Percentiles rank a stretch among this genome's conserved stretches.
These are phyloP conservation scores for Cyclargus thomasi DNA, from an alignment of 1,140 invertebrate genomes.

Conservation along the genomic window DNA sequence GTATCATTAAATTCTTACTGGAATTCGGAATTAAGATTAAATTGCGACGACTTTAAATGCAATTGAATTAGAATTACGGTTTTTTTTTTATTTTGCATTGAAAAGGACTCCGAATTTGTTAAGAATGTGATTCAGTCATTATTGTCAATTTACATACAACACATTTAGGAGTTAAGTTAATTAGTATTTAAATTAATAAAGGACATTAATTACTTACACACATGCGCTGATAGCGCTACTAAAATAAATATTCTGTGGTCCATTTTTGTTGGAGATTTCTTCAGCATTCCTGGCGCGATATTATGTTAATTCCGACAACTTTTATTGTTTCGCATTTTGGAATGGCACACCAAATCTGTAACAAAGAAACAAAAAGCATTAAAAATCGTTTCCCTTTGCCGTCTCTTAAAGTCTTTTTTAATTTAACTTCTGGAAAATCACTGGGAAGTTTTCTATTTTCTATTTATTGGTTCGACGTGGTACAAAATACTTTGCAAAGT, in stretches of 20 bases:
- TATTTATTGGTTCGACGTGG: neutral
- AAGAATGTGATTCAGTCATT: too few species aligned
- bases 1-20: neutral
- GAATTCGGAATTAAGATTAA: neutral
- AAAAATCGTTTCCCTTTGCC: neutral
- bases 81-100: too few species aligned
- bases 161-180: too few species aligned
- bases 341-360: constrained; percentile 6
- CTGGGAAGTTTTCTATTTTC: neutral
- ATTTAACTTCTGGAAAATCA: neutral
- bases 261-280: constrained; percentile 34
- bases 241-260: constrained; percentile 41
- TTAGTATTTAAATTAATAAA: neutral
- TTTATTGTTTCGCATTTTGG: constrained; percentile 12
- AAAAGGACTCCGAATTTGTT: too few species aligned
- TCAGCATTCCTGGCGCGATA: neutral
- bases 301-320: constrained; percentile 9
- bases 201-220: constrained; percentile 50
- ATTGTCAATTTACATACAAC: too few species aligned
- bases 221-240: constrained; percentile 45
- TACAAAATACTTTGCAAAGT: neutral
- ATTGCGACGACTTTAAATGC: neutral
- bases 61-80: neutral
- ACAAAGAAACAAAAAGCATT: constrained; percentile 4
- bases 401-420: neutral